These are phyloP conservation scores for Hemicrepidius hirtus DNA, from an alignment of 2,888 invertebrate species.

Conservation along the genomic window DNA sequence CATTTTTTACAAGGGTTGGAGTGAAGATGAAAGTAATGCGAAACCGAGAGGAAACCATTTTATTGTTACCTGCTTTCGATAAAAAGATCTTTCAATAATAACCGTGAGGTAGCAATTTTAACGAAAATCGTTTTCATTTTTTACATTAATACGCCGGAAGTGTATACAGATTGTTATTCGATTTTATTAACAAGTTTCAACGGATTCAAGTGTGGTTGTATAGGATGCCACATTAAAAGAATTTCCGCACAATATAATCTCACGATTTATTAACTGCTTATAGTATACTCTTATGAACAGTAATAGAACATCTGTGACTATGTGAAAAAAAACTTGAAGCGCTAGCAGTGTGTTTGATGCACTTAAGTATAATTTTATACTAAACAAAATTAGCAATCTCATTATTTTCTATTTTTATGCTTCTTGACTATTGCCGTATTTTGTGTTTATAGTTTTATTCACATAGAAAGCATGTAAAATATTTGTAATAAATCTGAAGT, in stretches of 20 bases:
- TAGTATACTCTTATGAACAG: background rate
- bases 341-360: too few species aligned
- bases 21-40: conserved; percentile 54
- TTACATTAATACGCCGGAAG: background rate
- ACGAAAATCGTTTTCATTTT: background rate
- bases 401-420: too few species aligned
- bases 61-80: conserved; percentile 47
- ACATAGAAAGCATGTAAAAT: too few species aligned
- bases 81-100: conserved; percentile 17
- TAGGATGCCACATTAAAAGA: conserved; percentile 19
- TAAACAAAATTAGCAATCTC: too few species aligned
- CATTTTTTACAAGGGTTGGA: conserved; percentile 33
- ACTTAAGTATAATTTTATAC: too few species aligned
- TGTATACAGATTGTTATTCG: background rate
- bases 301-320: background rate
- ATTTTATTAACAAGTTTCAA: conserved; percentile 9
- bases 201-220: background rate
- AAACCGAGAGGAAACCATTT: conserved; percentile 51
- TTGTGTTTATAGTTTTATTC: too few species aligned
- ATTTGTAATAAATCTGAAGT: too few species aligned
- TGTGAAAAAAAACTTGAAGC: too few species aligned
- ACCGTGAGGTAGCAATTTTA: conserved; percentile 24
- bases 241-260: conserved; percentile 16
- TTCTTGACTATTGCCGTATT: too few species aligned
- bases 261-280: conserved; percentile 7